These are phyloP conservation scores for Piscicola geometra DNA, from an alignment of 2,888 invertebrate species.

Conservation along the genomic window DNA sequence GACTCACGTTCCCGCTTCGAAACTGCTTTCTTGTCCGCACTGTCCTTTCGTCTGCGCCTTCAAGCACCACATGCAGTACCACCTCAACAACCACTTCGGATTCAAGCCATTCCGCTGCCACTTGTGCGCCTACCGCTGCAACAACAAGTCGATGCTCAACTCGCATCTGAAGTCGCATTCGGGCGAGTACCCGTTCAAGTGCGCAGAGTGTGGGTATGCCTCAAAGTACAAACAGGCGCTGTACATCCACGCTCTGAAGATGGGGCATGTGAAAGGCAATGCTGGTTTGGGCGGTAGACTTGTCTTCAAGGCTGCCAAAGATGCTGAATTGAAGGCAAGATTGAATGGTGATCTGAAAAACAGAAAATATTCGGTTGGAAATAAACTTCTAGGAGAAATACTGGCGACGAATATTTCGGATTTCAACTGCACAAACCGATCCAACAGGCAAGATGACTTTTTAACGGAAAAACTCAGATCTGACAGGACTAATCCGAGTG, in stretches of 20 bases:
- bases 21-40: conserved; percentile 35
- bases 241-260: conserved; percentile 32
- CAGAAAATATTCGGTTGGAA: no score
- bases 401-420: no score
- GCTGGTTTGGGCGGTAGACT: no score
- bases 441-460: no score
- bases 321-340: no score
- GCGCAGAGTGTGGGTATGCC: conserved; percentile 33
- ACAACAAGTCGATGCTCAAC: conserved; percentile 39
- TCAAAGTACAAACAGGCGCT: conserved; percentile 35
- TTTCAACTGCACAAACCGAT: no score
- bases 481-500: no score
- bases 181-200: conserved; percentile 34
- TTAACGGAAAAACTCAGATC: no score
- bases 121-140: conserved; percentile 34
- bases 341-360: no score
- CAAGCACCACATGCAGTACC: conserved; percentile 39
- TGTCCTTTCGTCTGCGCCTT: conserved; percentile 38
- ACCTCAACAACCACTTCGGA: conserved; percentile 37
- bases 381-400: no score
- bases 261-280: not conserved
- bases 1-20: conserved; percentile 35
- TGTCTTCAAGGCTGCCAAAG: no score
- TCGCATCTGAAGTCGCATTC: conserved; percentile 35
- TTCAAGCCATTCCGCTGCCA: conserved; percentile 35